phyloP scores from a whole-genome alignment of 1,140 invertebrate species.

The Lineus longissimus region DNA sequence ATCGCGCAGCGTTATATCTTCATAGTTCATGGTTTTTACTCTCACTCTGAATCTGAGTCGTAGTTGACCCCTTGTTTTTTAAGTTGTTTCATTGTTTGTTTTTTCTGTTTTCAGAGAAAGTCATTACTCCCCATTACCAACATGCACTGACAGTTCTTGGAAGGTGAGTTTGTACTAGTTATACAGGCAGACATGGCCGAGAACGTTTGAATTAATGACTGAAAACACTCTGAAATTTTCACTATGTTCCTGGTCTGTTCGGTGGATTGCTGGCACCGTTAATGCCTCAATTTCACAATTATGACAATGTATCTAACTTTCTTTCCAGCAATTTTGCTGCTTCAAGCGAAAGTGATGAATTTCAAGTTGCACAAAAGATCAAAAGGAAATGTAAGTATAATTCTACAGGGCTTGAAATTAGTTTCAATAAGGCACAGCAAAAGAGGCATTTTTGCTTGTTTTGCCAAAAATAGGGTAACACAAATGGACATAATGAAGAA shows the following conservation, averaged over 20 bases:
- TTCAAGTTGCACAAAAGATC: conserved; percentile 43
- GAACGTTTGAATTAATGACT: neutral
- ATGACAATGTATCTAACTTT: conserved; percentile 10
- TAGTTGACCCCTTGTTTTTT: too few relatives aligned
- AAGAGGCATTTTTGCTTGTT: neutral
- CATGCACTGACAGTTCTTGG: conserved; percentile 36
- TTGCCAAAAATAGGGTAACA: neutral
- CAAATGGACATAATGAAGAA: neutral
- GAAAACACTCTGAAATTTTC: neutral
- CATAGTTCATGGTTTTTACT: too few relatives aligned
- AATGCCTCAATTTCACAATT: too few relatives aligned
- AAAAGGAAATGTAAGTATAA: conserved; percentile 46
- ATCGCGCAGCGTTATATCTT: too few relatives aligned
- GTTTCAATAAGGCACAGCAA: too few relatives aligned
- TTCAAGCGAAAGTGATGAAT: conserved; percentile 39
- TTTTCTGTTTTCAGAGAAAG: conserved; percentile 22
- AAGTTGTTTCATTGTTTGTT: neutral
- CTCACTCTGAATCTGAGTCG: too few relatives aligned
- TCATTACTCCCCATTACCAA: conserved; percentile 37
- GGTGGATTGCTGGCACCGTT: too few relatives aligned
- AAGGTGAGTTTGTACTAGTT: conserved; percentile 28
- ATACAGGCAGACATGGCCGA: neutral
- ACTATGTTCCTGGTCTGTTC: neutral
- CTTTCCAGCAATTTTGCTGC: conserved; percentile 25
- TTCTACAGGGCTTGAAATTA: too few relatives aligned